These are phyloP conservation scores for Drosophila kuntzei DNA, from an alignment of 2,888 invertebrate species.

Conservation along the genomic window DNA sequence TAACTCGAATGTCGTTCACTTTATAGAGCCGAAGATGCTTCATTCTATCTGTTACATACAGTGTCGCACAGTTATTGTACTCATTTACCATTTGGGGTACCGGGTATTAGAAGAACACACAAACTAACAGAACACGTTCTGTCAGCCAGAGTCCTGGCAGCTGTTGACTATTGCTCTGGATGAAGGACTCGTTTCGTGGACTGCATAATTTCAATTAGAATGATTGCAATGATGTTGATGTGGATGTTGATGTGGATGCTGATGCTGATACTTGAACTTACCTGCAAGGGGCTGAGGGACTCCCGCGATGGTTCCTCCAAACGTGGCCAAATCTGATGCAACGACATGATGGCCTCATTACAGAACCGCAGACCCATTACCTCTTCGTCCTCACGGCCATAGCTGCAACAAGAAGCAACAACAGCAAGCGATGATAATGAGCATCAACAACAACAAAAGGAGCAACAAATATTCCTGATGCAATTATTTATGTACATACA, in stretches of 20 bases:
- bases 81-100: neutral
- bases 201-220: slow-evolving; percentile 49
- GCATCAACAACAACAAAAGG: neutral
- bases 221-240: slow-evolving; percentile 20
- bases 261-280: slow-evolving; percentile 80
- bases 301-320: slow-evolving; percentile 87
- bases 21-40: neutral
- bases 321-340: slow-evolving; percentile 94
- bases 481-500: slow-evolving; percentile 44
- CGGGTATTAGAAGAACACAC: neutral
- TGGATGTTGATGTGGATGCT: neutral
- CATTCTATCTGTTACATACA: neutral
- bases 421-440: neutral
- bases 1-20: neutral
- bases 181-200: neutral
- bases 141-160: neutral
- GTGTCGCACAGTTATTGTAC: neutral
- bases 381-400: slow-evolving; percentile 98
- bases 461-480: neutral
- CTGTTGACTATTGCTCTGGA: slow-evolving; percentile 4
- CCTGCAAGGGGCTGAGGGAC: slow-evolving; percentile 91
- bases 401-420: slow-evolving; percentile 86
- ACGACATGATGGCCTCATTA: slow-evolving; percentile 97
- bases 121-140: neutral
- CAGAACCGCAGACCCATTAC: slow-evolving; percentile 99